A percentile compares a stretch with the other conserved stretches of the same genome.
Evolutionary conservation across 1,140 invertebrate species (phyloP).

Genomic region (Penaeus vannamei): DNA sequence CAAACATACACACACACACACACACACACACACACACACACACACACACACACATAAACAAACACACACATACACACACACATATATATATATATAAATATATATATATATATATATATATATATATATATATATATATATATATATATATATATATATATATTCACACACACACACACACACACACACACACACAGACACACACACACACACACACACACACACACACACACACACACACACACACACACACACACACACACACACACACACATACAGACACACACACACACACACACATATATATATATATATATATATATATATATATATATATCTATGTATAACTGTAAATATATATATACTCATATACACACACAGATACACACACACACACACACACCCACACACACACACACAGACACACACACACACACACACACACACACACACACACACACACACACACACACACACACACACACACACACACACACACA

Average conservation of each 20-base stretch:
- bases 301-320: conserved; percentile 6
- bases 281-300: conserved; percentile 10
- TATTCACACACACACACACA: conserved; percentile 6
- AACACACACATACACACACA: not conserved
- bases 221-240: conserved; percentile 11
- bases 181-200: conserved; percentile 6
- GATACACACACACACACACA: no score
- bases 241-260: not conserved
- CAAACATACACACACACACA: no score
- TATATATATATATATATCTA: no score
- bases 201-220: conserved; percentile 11
- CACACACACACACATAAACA: no score
- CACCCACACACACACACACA: no score
- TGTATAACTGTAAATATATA: no score
- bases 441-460: conserved; percentile 11
- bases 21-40: no score
- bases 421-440: conserved; percentile 10
- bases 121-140: not conserved
- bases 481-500: conserved; percentile 9
- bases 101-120: not conserved
- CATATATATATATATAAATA: not conserved
- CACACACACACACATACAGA: conserved; percentile 4
- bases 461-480: conserved; percentile 11
- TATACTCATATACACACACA: no score
- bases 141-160: conserved; percentile 16